Percentiles rank a stretch among this genome's conserved stretches.
Evolutionary conservation across 2,888 invertebrate genomes (phyloP).

Genomic region (Hirtodrosophila histrioides): DNA sequence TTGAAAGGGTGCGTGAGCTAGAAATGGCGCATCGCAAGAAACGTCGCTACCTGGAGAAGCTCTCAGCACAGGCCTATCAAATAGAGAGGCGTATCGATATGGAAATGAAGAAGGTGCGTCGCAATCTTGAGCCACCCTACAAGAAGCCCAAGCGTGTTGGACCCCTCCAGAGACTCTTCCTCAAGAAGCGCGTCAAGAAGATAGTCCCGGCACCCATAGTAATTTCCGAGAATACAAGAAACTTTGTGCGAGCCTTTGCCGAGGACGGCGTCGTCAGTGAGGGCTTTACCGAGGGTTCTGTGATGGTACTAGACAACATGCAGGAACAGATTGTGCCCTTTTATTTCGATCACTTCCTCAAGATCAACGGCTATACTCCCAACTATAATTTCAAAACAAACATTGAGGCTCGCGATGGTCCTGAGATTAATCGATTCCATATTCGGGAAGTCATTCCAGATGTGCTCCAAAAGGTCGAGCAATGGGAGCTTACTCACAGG

Average conservation of each 20-base stretch:
- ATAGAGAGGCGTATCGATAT: slow-evolving; percentile 80
- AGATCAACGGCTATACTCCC: slow-evolving; percentile 82
- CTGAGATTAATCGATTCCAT: slow-evolving; percentile 71
- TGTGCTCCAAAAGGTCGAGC: slow-evolving; percentile 65
- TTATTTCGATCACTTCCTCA: slow-evolving; percentile 83
- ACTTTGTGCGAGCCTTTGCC: slow-evolving; percentile 82
- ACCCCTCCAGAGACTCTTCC: slow-evolving; percentile 69
- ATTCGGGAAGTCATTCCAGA: slow-evolving; percentile 69
- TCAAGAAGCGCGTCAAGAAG: slow-evolving; percentile 62
- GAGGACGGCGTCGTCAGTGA: slow-evolving; percentile 67
- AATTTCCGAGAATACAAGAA: slow-evolving; percentile 76
- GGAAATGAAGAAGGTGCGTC: slow-evolving; percentile 81
- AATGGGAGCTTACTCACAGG: slow-evolving; percentile 73
- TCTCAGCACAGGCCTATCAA: slow-evolving; percentile 78
- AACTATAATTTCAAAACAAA: slow-evolving; percentile 83
- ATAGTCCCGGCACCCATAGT: slow-evolving; percentile 36
- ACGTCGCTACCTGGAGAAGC: slow-evolving; percentile 65
- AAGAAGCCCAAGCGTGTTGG: slow-evolving; percentile 67
- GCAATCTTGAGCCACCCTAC: slow-evolving; percentile 81
- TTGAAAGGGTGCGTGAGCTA: slow-evolving; percentile 47
- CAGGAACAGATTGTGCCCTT: slow-evolving; percentile 83
- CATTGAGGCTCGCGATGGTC: slow-evolving; percentile 81
- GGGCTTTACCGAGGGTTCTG: slow-evolving; percentile 62
- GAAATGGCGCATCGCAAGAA: slow-evolving; percentile 73
- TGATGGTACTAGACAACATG: slow-evolving; percentile 70